Conservation (phyloP, 2,113 vertebrate genomes). For the Cynoglossus semilaevis region DNA sequence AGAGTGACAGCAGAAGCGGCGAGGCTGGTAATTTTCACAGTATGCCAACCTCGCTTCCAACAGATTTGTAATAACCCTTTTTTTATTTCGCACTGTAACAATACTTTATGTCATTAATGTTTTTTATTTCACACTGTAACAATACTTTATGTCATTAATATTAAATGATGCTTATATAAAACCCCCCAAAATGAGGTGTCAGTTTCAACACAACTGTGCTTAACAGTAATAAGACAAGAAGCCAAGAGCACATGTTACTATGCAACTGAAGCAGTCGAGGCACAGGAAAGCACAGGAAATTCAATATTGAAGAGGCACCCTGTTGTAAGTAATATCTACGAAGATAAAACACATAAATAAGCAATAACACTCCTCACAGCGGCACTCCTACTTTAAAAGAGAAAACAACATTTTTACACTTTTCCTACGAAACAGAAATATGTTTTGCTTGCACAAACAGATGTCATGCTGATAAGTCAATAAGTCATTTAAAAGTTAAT, state of each 20-base stretch:
- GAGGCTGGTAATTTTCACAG: constrained; percentile 1
- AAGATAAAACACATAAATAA: constrained; percentile 3
- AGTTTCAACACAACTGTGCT: background rate
- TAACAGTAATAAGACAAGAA: constrained; percentile 1
- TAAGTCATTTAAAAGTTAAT: background rate
- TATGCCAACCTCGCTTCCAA: background rate
- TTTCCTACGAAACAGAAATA: background rate
- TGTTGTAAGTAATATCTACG: background rate
- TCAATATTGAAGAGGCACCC: background rate
- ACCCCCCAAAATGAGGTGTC: background rate
- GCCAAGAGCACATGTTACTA: background rate
- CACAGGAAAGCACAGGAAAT: background rate
- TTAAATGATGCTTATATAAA: background rate
- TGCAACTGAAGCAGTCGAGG: background rate
- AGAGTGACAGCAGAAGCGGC: background rate
- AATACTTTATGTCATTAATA: background rate
- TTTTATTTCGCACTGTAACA: background rate
- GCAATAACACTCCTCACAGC: background rate
- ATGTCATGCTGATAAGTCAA: background rate
- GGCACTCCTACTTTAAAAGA: background rate
- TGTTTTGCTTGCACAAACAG: background rate
- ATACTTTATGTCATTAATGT: too few species aligned
- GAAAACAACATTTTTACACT: background rate
- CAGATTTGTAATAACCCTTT: background rate
- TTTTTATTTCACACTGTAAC: background rate